Evolutionary conservation across 2,797 vertebrate genomes (phyloP).

Genomic region (Bovichtus diacanthus): DNA sequence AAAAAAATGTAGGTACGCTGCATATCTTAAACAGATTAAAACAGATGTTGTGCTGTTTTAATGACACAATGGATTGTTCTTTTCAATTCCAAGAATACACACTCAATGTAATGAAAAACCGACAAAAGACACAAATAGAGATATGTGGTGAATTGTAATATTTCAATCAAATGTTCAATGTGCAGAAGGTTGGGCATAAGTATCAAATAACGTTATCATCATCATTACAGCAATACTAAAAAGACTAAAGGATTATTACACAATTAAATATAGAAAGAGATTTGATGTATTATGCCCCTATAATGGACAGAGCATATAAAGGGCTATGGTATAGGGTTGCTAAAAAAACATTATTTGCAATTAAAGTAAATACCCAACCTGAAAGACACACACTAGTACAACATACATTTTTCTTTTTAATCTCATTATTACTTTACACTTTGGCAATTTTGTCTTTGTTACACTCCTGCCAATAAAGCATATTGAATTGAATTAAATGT

Average conservation of each 20-base stretch:
- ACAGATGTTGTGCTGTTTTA: not conserved
- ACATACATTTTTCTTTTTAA: not conserved
- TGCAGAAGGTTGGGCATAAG: not conserved
- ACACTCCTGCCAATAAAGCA: too few species aligned
- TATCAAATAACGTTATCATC: not conserved
- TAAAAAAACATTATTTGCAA: not conserved
- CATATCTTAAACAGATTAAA: not conserved
- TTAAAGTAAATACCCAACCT: not conserved
- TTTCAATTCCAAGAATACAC: not conserved
- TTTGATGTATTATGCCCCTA: not conserved
- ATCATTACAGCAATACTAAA: not conserved
- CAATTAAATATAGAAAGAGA: not conserved
- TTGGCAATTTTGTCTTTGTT: too few species aligned
- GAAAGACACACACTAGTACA: not conserved
- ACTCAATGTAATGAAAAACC: not conserved
- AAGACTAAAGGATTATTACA: not conserved
- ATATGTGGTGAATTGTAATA: not conserved
- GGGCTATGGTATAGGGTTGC: not conserved
- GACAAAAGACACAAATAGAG: not conserved
- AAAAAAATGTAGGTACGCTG: not conserved
- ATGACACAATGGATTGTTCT: too few species aligned
- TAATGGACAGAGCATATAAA: not conserved
- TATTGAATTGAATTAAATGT: not conserved
- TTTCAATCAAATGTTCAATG: not conserved
- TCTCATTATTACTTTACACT: too few species aligned